Conservation (phyloP, 2,888 invertebrate species). For the Andrena hattorfiana region DNA sequence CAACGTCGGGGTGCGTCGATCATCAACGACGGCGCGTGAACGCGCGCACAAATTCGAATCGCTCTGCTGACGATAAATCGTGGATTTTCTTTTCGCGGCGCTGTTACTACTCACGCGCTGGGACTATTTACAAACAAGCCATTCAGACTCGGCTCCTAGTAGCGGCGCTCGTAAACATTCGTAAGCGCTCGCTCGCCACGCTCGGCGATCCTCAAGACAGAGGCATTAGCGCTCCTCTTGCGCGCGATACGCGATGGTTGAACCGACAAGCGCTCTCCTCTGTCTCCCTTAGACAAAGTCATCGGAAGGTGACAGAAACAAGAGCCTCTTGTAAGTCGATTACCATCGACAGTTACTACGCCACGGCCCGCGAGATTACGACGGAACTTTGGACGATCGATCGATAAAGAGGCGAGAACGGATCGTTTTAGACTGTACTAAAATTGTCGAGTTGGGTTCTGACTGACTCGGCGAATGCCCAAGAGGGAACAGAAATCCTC, state of each 20-base stretch:
- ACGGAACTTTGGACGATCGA: conserved; percentile 57
- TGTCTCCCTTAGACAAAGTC: conserved; percentile 40
- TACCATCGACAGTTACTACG: conserved; percentile 28
- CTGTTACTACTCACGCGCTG: background rate
- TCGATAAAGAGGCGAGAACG: conserved; percentile 41
- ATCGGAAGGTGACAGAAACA: conserved; percentile 53
- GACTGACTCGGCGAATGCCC: background rate
- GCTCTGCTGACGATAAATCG: conserved; percentile 41
- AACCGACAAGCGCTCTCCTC: background rate
- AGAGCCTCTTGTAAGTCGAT: conserved; percentile 46
- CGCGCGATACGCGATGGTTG: conserved; percentile 39
- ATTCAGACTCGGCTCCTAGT: conserved; percentile 35
- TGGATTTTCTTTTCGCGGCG: conserved; percentile 9
- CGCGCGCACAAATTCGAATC: conserved; percentile 2
- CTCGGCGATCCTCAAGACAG: conserved; percentile 14
- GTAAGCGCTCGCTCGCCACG: conserved; percentile 23
- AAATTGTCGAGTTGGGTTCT: background rate
- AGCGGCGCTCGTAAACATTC: conserved; percentile 50
- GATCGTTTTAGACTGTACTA: conserved; percentile 5
- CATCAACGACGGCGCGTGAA: conserved; percentile 14
- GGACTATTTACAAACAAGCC: conserved; percentile 64
- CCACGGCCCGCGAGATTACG: conserved; percentile 51
- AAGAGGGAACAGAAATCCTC: background rate
- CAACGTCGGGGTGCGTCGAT: conserved; percentile 19
- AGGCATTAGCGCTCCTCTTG: conserved; percentile 3